Conservation (phyloP, 2,888 invertebrate genomes). For the Lepetodrilus schrolli region DNA sequence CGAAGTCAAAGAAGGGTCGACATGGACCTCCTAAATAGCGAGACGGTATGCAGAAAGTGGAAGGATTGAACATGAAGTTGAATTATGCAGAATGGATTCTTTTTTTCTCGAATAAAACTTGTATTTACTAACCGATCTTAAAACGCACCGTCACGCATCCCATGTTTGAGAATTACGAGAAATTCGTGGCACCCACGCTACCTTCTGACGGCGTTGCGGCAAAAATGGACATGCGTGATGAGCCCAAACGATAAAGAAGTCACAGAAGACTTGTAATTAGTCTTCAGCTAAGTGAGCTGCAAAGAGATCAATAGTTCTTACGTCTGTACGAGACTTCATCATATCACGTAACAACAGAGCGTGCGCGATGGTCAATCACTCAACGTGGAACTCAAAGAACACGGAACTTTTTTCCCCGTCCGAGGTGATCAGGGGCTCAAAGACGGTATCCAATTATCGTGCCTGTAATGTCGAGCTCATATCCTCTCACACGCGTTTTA, state of each 20-base stretch:
- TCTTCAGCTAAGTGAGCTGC: constrained; percentile 13
- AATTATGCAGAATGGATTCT: neutral
- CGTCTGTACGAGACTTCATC: neutral
- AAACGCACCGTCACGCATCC: constrained; percentile 4
- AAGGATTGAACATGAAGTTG: no score
- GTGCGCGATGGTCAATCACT: neutral
- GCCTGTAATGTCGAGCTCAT: neutral
- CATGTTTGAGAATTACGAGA: neutral
- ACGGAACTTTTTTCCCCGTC: neutral
- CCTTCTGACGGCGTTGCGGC: constrained; percentile 1
- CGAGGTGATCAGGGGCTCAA: neutral
- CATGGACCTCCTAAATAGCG: neutral
- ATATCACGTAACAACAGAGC: neutral
- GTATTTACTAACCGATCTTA: neutral
- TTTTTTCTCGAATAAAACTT: neutral
- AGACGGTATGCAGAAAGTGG: neutral
- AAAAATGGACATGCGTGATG: neutral
- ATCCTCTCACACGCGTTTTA: neutral
- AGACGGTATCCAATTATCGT: constrained; percentile 4
- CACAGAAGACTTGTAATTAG: constrained; percentile 14
- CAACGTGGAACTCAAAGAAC: neutral
- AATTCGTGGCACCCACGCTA: neutral
- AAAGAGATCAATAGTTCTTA: constrained; percentile 3
- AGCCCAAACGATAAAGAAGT: neutral
- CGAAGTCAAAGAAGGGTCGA: constrained; percentile 10